Evolutionary conservation across 2,797 vertebrate species (phyloP), one percentile per base, ranked within the genome.

Genomic region (Dicrostonyx torquatus): DNA sequence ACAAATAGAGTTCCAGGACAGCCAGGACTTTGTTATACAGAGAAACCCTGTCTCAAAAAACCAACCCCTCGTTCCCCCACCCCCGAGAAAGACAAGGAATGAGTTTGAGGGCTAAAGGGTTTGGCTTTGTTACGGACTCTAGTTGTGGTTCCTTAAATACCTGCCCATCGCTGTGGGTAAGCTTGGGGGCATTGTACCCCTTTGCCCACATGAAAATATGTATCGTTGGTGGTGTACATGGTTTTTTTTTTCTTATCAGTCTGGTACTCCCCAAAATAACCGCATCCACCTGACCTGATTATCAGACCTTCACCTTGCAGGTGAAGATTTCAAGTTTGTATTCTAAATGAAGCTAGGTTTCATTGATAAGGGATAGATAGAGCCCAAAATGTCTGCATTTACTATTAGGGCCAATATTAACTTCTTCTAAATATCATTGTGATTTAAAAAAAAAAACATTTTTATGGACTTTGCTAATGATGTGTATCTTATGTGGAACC

Each of bases 91-190:
- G 20, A 43, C 11, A 43, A 58, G 93, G 97, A n/a, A 84, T 34
- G 82, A 95, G 76, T 97, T 96, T 91, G 87, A 89, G 89, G 68
- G 95, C 89, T 96, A 89, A 97, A 91, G 77, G 24, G 45, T 89
- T 94, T 92, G 86, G 26, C 78, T 48, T 95, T 97, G 58, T 96
- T 97, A 98, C 97, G 95, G 92, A 66, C 82, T 97, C 70, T 92
- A 96, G 43, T 40, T 91, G 88, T 90, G 90, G 34, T 91, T 29
- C 72, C 87, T 58, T 97, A 95, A 95, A 89, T 97, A 90, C 90
- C 79, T 88, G 43, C 87, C 0, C 0, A 82, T 96, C 94, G 94
- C 85, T 95, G 45, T 1, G 6, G n/a, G 79, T 83, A 85, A 55
- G 43, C 45, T 89, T 84, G 84, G 64, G 82, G 72, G 34, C 37